Evolutionary conservation across 2,113 vertebrate species (phyloP).

Genomic region (Orientallactaga bullata): DNA sequence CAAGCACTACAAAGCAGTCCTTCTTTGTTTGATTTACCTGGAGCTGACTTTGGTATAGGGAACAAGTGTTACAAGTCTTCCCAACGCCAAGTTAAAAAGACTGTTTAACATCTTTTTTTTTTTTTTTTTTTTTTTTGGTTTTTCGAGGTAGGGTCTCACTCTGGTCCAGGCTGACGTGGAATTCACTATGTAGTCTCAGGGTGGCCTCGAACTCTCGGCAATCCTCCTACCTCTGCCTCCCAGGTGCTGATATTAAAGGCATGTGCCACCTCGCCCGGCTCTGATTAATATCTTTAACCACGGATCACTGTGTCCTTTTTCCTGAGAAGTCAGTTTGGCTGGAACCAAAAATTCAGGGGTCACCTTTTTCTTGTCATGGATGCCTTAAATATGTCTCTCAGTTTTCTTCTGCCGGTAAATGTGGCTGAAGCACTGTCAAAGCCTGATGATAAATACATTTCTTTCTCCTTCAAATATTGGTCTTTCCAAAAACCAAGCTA

Average conservation of each 20-base stretch:
- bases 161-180: too few relatives aligned
- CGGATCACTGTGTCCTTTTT: not conserved
- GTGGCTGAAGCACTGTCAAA: not conserved
- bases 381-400: not conserved
- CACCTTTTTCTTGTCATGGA: not conserved
- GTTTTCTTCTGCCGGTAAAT: not conserved
- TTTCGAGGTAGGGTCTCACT: too few relatives aligned
- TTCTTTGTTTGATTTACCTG: too few relatives aligned
- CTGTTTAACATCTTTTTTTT: not conserved
- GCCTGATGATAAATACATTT: not conserved
- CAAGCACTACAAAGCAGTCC: not conserved
- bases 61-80: not conserved
- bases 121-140: too few relatives aligned
- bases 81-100: not conserved
- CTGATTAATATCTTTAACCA: not conserved
- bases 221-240: too few relatives aligned
- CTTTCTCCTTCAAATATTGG: constrained; percentile 14
- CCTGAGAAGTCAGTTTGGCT: constrained; percentile 1
- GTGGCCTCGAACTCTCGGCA: too few relatives aligned
- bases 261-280: too few relatives aligned
- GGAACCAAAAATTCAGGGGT: constrained; percentile 18
- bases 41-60: not conserved
- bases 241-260: too few relatives aligned
- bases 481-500: constrained; percentile 34
- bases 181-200: too few relatives aligned